A percentile compares a stretch with the other conserved stretches of the same genome.
Evolutionary conservation across 1,140 invertebrate species (phyloP).

Genomic region (Brachionus rotundiformis): DNA sequence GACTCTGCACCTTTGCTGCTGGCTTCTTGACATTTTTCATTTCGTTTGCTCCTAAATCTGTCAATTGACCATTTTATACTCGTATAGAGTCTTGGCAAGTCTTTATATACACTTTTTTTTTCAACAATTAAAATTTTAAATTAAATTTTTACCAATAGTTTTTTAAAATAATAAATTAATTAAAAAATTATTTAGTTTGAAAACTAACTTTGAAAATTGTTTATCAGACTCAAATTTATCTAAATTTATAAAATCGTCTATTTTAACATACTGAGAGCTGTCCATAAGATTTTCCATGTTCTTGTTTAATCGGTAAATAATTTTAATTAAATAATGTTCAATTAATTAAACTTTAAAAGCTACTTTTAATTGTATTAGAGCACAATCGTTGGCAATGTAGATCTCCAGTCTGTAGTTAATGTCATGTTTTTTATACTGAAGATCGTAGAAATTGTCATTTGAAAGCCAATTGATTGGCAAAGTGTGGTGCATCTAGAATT

Average conservation of each 20-base stretch:
- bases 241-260: neutral
- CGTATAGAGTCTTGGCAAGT: neutral
- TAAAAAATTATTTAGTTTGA: too few species aligned
- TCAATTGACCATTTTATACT: conserved; percentile 40
- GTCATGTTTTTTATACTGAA: conserved; percentile 33
- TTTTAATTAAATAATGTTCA: too few species aligned
- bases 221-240: neutral
- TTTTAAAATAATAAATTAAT: neutral
- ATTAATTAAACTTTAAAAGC: neutral
- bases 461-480: neutral
- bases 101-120: conserved; percentile 13
- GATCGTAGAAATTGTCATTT: neutral
- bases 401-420: neutral
- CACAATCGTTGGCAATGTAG: neutral
- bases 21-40: neutral
- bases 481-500: neutral
- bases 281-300: neutral
- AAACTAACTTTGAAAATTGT: conserved; percentile 3
- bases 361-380: conserved; percentile 36
- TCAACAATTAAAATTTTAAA: too few species aligned
- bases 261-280: conserved; percentile 29
- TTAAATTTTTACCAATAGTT: neutral
- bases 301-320: neutral
- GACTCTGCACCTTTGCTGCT: neutral
- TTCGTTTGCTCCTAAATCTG: neutral